phyloP scores from a whole-genome alignment of 2,797 vertebrate genomes.

The Cossypha niveicapilla region DNA sequence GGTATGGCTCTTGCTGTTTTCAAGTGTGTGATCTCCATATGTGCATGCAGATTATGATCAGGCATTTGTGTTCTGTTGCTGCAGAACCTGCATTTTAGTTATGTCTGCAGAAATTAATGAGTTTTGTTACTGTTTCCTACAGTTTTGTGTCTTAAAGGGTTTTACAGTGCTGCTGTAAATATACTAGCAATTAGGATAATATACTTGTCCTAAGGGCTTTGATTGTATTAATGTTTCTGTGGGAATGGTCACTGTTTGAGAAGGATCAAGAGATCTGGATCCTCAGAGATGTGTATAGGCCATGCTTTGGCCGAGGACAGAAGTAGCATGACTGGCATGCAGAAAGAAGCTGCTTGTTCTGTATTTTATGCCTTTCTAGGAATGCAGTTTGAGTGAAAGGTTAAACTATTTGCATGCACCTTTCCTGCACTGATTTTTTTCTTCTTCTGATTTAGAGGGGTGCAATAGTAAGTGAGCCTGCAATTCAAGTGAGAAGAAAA shows the following conservation, averaged over 20 bases:
- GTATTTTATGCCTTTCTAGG: neutral
- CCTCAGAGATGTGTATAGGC: neutral
- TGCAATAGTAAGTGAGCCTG: slow-evolving; percentile 94
- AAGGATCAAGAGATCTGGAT: neutral
- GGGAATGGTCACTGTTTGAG: neutral
- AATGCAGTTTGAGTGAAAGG: neutral
- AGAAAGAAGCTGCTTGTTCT: neutral
- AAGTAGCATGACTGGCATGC: neutral
- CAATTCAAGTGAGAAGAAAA: slow-evolving; percentile 93
- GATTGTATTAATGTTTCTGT: neutral
- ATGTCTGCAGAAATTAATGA: neutral
- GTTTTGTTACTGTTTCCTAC: neutral
- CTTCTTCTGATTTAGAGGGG: slow-evolving; percentile 81
- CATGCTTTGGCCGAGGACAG: neutral
- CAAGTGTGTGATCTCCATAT: neutral
- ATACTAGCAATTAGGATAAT: neutral
- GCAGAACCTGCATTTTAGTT: neutral
- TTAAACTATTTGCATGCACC: neutral
- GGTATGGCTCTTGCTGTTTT: neutral
- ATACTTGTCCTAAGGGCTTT: neutral
- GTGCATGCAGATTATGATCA: neutral
- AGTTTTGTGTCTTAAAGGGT: neutral
- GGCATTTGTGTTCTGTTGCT: neutral
- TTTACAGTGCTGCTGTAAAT: neutral
- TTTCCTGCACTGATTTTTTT: neutral